phyloP scores from a whole-genome alignment of 2,888 invertebrate species.

The Boloria euphrosyne region DNA sequence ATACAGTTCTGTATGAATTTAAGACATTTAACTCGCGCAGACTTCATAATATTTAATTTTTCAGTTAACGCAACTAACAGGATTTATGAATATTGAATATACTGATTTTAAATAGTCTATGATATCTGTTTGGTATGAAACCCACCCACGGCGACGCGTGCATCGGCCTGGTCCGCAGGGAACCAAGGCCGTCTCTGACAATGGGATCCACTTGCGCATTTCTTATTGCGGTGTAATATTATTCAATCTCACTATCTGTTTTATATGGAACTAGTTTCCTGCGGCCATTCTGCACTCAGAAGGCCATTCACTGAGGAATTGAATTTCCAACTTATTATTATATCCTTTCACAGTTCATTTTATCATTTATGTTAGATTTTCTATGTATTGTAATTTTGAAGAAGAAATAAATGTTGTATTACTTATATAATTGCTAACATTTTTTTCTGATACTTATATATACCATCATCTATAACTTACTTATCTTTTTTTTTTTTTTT shows the following conservation, averaged over 20 bases:
- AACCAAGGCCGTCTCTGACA: constrained; percentile 71
- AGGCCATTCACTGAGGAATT: constrained; percentile 58
- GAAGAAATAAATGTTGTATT: no score
- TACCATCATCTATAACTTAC: no score
- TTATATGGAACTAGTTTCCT: constrained; percentile 76
- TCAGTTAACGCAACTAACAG: no score
- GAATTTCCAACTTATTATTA: constrained; percentile 50
- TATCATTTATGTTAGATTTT: not conserved
- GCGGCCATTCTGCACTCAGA: constrained; percentile 59
- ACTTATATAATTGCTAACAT: no score
- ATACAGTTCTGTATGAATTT: no score
- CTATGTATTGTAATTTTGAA: no score
- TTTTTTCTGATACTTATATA: no score
- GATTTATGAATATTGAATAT: no score
- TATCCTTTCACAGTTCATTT: constrained; percentile 31
- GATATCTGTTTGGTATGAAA: constrained; percentile 31
- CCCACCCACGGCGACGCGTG: constrained; percentile 64
- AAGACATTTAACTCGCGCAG: no score
- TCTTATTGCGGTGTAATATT: constrained; percentile 72
- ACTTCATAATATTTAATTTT: no score
- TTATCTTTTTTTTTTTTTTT: no score
- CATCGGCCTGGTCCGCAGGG: constrained; percentile 55
- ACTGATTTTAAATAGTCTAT: constrained; percentile 1
- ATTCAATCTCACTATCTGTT: constrained; percentile 76
- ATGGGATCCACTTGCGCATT: constrained; percentile 65